Base-by-base conservation (phyloP, 2,888 invertebrate species). In the Lithodes maja region DNA sequence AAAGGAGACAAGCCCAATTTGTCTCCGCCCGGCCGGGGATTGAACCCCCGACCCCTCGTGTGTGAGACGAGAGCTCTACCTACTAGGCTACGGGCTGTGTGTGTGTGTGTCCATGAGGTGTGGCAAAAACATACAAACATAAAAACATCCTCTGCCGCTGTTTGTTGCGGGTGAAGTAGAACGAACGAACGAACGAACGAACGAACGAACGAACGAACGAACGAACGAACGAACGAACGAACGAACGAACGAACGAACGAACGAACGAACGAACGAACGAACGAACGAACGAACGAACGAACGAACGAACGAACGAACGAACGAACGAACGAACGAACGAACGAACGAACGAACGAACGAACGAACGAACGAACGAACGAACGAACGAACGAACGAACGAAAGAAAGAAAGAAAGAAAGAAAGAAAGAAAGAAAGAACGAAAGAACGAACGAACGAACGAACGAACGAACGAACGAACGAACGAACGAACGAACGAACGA, bases 241-340 rank as follows among this genome's bases (percentile, higher is more conserved):
- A 52, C 49, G 78, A 78, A 52, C 49, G 78, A 78, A 52, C 49
- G 78, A 78, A 52, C 49, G 78, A 78, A 52, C 49, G 78, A 78
- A 52, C 49, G 78, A 78, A 52, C 49, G 78, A 78, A 52, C 49
- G 52, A 78, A 78, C 50, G 52, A 78, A 78, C 49, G 52, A 78
- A 78, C 50, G 50, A 78, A 78, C 52, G 78, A 50, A 78, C 78
- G 52, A 78, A 78, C 49, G 52, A 78, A 78, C 52, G 78, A 78
- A 78, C 49, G 78, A 78, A 78, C 49, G 78, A 78, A 78, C 49
- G 78, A 78, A 78, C 49, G 78, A 78, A 78, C 52, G 52, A 52
- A 78, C 78, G 52, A 78, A 50, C 78, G 78, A 78, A 78, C 49
- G 52, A 78, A 78, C 50, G 78, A 78, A 78, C 49, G 78, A 78